Percentiles rank a stretch among this genome's conserved stretches.
phyloP scores from a whole-genome alignment of 2,888 invertebrate genomes.

The Deilephila elpenor region DNA sequence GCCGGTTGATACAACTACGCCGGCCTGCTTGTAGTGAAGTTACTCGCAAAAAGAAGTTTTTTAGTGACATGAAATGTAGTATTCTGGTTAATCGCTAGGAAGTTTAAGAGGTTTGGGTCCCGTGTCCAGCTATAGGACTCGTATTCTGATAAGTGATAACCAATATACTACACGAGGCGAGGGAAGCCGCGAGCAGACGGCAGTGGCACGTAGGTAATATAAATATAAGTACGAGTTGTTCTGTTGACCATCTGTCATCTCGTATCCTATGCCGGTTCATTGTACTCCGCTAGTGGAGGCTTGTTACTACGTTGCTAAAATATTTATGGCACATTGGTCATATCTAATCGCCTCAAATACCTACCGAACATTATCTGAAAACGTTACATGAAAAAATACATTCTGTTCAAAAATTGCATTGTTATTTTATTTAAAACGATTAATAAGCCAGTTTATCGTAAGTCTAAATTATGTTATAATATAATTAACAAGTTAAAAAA shows the following conservation, averaged over 20 bases:
- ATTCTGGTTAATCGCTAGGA: no score
- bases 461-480: no score
- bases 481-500: no score
- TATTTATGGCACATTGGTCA: slow-evolving; percentile 38
- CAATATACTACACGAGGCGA: not conserved
- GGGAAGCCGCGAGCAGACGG: not conserved
- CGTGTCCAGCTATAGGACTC: no score
- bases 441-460: not conserved
- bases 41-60: no score
- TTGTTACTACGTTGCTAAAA: slow-evolving; percentile 37
- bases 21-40: no score
- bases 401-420: not conserved
- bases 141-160: not conserved
- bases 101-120: no score
- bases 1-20: no score
- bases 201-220: slow-evolving; percentile 13
- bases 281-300: slow-evolving; percentile 47
- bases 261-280: slow-evolving; percentile 48
- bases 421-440: not conserved
- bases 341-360: slow-evolving; percentile 42
- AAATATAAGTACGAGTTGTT: slow-evolving; percentile 13
- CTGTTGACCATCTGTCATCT: slow-evolving; percentile 61
- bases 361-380: slow-evolving; percentile 13
- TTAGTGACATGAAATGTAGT: no score
- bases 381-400: not conserved